A percentile compares a stretch with the other conserved stretches of the same genome.
Evolutionary conservation across 2,888 invertebrate genomes (phyloP).

Genomic region (Cantharis flavilabris): DNA sequence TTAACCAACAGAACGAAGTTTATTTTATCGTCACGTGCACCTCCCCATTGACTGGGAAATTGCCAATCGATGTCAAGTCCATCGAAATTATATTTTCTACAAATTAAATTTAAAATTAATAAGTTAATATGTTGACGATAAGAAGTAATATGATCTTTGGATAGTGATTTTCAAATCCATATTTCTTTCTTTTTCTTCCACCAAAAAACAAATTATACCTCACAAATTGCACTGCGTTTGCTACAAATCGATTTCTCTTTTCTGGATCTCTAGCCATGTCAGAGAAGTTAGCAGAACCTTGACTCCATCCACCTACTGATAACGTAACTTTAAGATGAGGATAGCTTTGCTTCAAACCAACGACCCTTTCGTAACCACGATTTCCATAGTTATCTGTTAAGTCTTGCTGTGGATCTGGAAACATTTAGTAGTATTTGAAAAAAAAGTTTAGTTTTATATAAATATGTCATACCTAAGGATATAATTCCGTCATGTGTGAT

Average conservation of each 20-base stretch:
- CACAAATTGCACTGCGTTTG: neutral
- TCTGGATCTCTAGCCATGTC: neutral
- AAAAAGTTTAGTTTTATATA: no score
- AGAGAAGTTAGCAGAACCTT: slow-evolving; percentile 56
- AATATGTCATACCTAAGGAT: neutral
- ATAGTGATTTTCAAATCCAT: no score
- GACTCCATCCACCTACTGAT: slow-evolving; percentile 60
- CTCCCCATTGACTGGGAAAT: slow-evolving; percentile 56
- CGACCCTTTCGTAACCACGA: neutral
- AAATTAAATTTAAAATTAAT: no score
- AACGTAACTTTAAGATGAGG: slow-evolving; percentile 55
- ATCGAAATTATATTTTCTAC: slow-evolving; percentile 55
- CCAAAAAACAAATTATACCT: neutral
- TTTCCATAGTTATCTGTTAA: slow-evolving; percentile 17
- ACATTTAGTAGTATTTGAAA: neutral
- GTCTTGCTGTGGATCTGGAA: slow-evolving; percentile 70
- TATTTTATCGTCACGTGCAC: slow-evolving; percentile 33
- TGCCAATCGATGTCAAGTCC: slow-evolving; percentile 61
- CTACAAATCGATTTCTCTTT: neutral
- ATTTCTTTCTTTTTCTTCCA: no score
- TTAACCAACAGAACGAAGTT: slow-evolving; percentile 47
- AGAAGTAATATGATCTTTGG: no score
- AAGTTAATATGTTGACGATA: no score
- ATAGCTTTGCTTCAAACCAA: slow-evolving; percentile 40
- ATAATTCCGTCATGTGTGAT: slow-evolving; percentile 25